Evolutionary conservation across 2,888 invertebrate genomes (phyloP), one percentile per base, ranked within the genome.

Genomic region (Trichacis sp.): DNA sequence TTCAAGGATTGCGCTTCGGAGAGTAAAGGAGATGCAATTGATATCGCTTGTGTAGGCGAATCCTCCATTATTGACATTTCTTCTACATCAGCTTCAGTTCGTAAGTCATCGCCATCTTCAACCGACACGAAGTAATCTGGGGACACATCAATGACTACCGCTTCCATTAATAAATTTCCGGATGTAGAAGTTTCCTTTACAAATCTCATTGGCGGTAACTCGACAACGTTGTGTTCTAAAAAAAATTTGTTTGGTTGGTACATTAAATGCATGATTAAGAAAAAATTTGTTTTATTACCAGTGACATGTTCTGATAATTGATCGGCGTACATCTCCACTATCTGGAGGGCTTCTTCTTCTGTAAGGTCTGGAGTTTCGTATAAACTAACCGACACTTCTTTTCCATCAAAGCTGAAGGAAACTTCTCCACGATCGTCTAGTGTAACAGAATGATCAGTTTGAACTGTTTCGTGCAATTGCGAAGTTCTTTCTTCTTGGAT

Each of bases 301-400:
- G 89, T 88, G 9, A 95, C 91, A 79, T 95, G 93, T 85, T 96
- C 95, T 0, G 95, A 95, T 58, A 95, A 87, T 84, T 96, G 95
- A 80, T 96, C 95, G 0, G 96, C 96, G 78, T 95, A 96, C 94
- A 96, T 95, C 87, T 96, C 95, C 0, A 95, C 92, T 74, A 96
- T 94, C 85, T 95, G 93, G 29, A 95, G 86, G 0, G 95, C 96
- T 86, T 96, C 95, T 83, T 95, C 94, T 84, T 96, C 95, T 0
- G 95, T 96, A 49, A 96, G 86, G 85, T 96, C 96, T 0, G 96
- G 96, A 0, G 96, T 96, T 86, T 96, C 96, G 77, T 95, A 96
- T 1, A 96, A 85, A 2, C 95, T 95, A 0, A 95, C 94, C 0
- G 95, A 95, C 0, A 95, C 94, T 85, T 96, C 95, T 85, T 94